Evolutionary conservation across 2,888 invertebrate genomes (phyloP).

Genomic region (Cryptocephalus moraei): DNA sequence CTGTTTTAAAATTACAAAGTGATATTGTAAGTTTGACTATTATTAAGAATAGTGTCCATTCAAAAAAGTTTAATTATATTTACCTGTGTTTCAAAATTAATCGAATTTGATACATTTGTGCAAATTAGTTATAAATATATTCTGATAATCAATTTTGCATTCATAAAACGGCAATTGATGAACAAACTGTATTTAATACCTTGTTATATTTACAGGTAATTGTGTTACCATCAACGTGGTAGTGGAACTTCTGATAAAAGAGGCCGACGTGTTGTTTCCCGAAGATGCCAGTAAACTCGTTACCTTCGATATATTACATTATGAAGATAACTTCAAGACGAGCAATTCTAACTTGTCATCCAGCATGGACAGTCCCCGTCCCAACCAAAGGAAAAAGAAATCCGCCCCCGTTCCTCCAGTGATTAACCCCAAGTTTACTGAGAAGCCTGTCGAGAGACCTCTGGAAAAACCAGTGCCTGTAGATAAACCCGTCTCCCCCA

Average conservation of each 20-base stretch:
- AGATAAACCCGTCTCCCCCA: background rate
- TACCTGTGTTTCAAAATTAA: too few relatives aligned
- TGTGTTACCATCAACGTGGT: conserved; percentile 75
- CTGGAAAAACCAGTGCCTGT: background rate
- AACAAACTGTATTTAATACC: conserved; percentile 3
- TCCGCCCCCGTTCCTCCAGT: conserved; percentile 50
- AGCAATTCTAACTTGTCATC: conserved; percentile 10
- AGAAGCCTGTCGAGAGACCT: background rate
- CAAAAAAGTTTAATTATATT: too few relatives aligned
- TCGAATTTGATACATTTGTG: too few relatives aligned
- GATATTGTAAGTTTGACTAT: too few relatives aligned
- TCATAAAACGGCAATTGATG: background rate
- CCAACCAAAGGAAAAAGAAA: conserved; percentile 55
- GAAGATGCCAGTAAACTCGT: conserved; percentile 66
- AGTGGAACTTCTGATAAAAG: conserved; percentile 72
- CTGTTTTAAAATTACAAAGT: too few relatives aligned
- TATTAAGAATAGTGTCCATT: too few relatives aligned
- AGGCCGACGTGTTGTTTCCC: conserved; percentile 67
- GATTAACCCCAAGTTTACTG: background rate
- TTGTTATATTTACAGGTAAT: conserved; percentile 53
- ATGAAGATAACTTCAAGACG: conserved; percentile 36
- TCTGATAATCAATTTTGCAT: too few relatives aligned
- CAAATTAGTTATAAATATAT: too few relatives aligned
- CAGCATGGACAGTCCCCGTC: conserved; percentile 54
- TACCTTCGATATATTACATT: conserved; percentile 30